Conservation (phyloP, 2,888 invertebrate species). For the Chromoteleia sp. region DNA sequence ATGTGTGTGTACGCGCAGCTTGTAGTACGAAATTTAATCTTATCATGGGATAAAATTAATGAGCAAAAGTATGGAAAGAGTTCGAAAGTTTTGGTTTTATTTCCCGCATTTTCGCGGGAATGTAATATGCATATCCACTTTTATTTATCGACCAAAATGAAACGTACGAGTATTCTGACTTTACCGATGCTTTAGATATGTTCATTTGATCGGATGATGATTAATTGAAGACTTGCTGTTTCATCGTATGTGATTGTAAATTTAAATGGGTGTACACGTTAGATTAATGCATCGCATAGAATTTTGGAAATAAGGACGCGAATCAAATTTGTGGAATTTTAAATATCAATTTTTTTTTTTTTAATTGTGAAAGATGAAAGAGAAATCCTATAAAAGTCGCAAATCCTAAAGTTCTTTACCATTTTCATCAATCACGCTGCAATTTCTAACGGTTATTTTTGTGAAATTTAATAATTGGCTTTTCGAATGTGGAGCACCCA, state of each 20-base stretch:
- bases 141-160: slow-evolving; percentile 31
- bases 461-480: slow-evolving; percentile 26
- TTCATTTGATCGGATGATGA: slow-evolving; percentile 11
- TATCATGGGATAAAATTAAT: slow-evolving; percentile 56
- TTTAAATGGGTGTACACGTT: background rate
- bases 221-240: slow-evolving; percentile 14
- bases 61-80: slow-evolving; percentile 38
- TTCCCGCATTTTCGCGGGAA: slow-evolving; percentile 8
- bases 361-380: background rate
- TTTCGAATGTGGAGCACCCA: slow-evolving; percentile 8
- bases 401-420: too few relatives aligned
- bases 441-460: slow-evolving; percentile 20
- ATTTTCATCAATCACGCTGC: background rate
- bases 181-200: slow-evolving; percentile 7
- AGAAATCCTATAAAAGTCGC: slow-evolving; percentile 5
- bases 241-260: background rate
- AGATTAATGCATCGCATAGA: slow-evolving; percentile 4
- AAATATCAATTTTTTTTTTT: too few relatives aligned
- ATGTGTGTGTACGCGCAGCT: background rate
- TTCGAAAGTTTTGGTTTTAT: slow-evolving; percentile 33
- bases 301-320: background rate
- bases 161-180: slow-evolving; percentile 13
- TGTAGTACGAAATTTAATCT: slow-evolving; percentile 46
- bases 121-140: slow-evolving; percentile 30
- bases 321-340: slow-evolving; percentile 5